phyloP scores from a whole-genome alignment of 2,113 vertebrate species.

The Bos indicus region DNA sequence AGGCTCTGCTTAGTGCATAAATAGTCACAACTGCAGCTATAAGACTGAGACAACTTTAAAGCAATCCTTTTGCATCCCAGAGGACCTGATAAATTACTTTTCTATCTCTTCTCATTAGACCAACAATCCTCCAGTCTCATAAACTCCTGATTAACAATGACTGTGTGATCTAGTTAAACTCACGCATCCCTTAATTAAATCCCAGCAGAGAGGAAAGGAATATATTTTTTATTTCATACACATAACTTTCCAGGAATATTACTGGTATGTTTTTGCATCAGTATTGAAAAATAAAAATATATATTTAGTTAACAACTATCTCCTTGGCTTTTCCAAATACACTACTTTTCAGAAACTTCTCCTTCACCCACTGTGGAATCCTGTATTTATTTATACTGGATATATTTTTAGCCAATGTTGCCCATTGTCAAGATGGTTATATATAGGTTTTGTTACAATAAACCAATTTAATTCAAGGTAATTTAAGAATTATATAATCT shows the following conservation, averaged over 20 bases:
- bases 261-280: not conserved
- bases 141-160: not conserved
- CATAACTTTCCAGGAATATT: not conserved
- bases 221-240: not conserved
- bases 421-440: not conserved
- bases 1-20: not conserved
- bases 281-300: slow-evolving; percentile 17
- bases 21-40: not conserved
- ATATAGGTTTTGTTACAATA: not conserved
- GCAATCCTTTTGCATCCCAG: not conserved
- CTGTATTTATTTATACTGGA: slow-evolving; percentile 32
- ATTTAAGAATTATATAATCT: not conserved
- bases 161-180: not conserved
- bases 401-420: slow-evolving; percentile 24
- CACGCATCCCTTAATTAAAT: not conserved
- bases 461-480: not conserved
- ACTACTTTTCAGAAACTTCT: slow-evolving; percentile 45
- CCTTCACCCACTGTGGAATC: not conserved
- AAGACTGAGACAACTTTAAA: not conserved
- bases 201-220: not conserved
- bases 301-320: slow-evolving; percentile 37
- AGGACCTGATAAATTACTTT: not conserved
- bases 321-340: slow-evolving; percentile 34
- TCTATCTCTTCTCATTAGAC: not conserved
- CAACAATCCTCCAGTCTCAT: not conserved